These are phyloP conservation scores for Ypsolopha scabrella DNA, from an alignment of 2,888 invertebrate species.

Conservation along the genomic window DNA sequence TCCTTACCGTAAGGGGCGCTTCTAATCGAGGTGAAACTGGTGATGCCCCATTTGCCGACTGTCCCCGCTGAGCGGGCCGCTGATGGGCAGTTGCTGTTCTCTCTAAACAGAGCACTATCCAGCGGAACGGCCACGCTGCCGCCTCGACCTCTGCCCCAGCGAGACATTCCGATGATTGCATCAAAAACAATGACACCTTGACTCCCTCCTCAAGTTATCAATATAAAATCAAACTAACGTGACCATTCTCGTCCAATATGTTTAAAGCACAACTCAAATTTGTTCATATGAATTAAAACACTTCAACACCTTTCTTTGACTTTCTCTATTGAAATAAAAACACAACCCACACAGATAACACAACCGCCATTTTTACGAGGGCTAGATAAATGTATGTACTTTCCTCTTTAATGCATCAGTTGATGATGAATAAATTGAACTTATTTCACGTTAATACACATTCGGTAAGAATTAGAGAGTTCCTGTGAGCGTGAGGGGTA, in stretches of 20 bases:
- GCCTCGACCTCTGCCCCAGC: slow-evolving; percentile 73
- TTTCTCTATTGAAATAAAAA: slow-evolving; percentile 55
- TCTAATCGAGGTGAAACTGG: slow-evolving; percentile 91
- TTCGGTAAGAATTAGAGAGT: slow-evolving; percentile 32
- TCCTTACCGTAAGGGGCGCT: slow-evolving; percentile 79
- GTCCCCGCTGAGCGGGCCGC: slow-evolving; percentile 92
- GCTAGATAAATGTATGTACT: slow-evolving; percentile 39
- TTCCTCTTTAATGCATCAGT: slow-evolving; percentile 41
- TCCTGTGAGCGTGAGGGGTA: slow-evolving; percentile 56
- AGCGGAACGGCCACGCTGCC: slow-evolving; percentile 74
- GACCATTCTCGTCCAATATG: neutral
- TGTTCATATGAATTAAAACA: neutral
- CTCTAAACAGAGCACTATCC: slow-evolving; percentile 74
- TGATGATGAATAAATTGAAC: slow-evolving; percentile 21
- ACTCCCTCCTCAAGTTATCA: slow-evolving; percentile 39
- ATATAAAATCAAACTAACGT: slow-evolving; percentile 41
- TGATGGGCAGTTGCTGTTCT: slow-evolving; percentile 88
- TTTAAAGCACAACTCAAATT: neutral
- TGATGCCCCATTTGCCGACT: slow-evolving; percentile 95
- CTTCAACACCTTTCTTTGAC: slow-evolving; percentile 19
- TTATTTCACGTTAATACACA: slow-evolving; percentile 26
- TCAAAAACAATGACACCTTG: slow-evolving; percentile 61
- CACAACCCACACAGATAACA: slow-evolving; percentile 65
- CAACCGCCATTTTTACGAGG: slow-evolving; percentile 69
- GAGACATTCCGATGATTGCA: slow-evolving; percentile 72